phyloP scores from a whole-genome alignment of 30 jellyfish, hydroid and myxozoan genomes.

The Aurelia aurita complex sp. Pacific region DNA sequence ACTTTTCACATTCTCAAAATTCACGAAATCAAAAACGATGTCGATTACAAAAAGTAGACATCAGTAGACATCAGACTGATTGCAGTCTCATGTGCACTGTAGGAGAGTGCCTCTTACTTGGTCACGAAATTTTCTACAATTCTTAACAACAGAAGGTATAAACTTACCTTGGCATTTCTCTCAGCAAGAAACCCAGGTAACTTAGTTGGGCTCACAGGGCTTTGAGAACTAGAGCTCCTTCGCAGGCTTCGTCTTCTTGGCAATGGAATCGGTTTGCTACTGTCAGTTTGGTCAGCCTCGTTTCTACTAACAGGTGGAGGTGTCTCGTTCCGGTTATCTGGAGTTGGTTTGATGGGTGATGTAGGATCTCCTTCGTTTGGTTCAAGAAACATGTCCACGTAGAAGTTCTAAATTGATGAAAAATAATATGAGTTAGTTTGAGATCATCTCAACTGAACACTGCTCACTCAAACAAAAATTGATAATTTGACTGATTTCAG shows the following conservation, averaged over 20 bases:
- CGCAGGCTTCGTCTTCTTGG: constrained; percentile 60
- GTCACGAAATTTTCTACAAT: too few relatives aligned
- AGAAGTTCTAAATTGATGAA: constrained; percentile 19
- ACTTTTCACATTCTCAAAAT: too few relatives aligned
- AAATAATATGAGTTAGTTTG: too few relatives aligned
- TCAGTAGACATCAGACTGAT: too few relatives aligned
- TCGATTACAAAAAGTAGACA: too few relatives aligned
- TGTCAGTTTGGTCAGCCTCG: constrained; percentile 6
- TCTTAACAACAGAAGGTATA: background rate
- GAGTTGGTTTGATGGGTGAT: constrained; percentile 61
- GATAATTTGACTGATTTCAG: too few relatives aligned
- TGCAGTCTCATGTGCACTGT: too few relatives aligned
- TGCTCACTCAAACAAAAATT: too few relatives aligned
- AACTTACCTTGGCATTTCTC: background rate
- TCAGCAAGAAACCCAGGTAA: constrained; percentile 25
- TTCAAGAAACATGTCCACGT: constrained; percentile 56
- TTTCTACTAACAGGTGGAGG: background rate
- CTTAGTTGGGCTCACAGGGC: constrained; percentile 29
- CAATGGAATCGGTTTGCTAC: constrained; percentile 32
- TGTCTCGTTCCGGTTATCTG: constrained; percentile 14
- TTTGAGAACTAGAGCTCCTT: constrained; percentile 26
- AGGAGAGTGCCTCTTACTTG: too few relatives aligned
- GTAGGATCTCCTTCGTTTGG: constrained; percentile 62
- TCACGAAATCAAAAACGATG: too few relatives aligned
- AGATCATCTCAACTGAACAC: too few relatives aligned